These are phyloP conservation scores for Cataglyphis rosenhaueri DNA, from an alignment of 2,888 invertebrate genomes.

Conservation along the genomic window DNA sequence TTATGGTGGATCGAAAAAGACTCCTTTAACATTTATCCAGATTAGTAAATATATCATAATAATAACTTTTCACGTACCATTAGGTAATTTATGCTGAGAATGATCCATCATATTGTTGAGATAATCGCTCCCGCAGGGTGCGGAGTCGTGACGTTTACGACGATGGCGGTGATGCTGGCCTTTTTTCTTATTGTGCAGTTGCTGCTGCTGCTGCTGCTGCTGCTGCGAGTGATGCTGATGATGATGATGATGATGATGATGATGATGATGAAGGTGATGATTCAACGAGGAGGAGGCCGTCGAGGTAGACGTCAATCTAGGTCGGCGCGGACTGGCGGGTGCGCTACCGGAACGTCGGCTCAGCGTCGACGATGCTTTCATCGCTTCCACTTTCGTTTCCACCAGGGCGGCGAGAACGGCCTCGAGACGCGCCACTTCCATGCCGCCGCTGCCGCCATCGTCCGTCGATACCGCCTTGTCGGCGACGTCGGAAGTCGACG, in stretches of 20 bases:
- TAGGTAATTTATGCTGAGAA: conserved; percentile 70
- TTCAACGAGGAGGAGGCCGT: conserved; percentile 85
- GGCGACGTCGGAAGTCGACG: conserved; percentile 86
- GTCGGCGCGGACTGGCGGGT: conserved; percentile 85
- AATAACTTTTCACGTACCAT: conserved; percentile 67
- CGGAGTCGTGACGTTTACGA: conserved; percentile 81
- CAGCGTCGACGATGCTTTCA: conserved; percentile 86
- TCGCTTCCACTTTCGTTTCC: conserved; percentile 90
- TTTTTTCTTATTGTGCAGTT: conserved; percentile 64
- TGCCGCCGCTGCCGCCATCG: conserved; percentile 83
- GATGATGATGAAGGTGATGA: conserved; percentile 79
- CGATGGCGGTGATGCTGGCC: conserved; percentile 74
- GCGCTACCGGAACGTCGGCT: conserved; percentile 86
- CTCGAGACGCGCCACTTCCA: conserved; percentile 89
- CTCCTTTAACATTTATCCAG: neutral
- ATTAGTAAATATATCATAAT: neutral
- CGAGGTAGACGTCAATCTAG: conserved; percentile 85
- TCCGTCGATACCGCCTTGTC: conserved; percentile 92
- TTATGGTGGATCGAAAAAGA: neutral
- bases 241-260: conserved; percentile 78
- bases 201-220: conserved; percentile 68
- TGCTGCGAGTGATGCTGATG: conserved; percentile 70
- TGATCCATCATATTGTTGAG: conserved; percentile 73
- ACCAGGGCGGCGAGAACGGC: conserved; percentile 90
- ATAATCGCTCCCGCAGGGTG: conserved; percentile 80